These are phyloP conservation scores for Rhopalosiphum maidis DNA, from an alignment of 1,140 invertebrate species.

Conservation along the genomic window DNA sequence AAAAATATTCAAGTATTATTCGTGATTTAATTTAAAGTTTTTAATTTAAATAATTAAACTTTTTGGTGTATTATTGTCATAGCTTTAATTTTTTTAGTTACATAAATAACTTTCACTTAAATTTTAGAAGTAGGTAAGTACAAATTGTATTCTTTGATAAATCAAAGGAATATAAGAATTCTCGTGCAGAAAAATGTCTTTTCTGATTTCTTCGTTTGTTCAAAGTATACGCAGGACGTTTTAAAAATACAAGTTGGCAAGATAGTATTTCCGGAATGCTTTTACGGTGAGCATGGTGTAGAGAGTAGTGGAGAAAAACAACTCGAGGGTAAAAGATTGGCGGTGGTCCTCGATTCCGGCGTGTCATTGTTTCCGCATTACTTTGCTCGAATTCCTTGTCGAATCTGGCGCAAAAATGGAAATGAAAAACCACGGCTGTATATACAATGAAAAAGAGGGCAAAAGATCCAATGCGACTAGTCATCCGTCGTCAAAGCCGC, in stretches of 20 bases:
- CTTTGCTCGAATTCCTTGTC: slow-evolving; percentile 41
- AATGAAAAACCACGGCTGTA: slow-evolving; percentile 45
- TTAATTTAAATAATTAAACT: slow-evolving; percentile 45
- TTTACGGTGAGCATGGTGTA: not conserved
- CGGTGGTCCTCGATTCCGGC: slow-evolving; percentile 50
- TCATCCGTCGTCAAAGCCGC: slow-evolving; percentile 56
- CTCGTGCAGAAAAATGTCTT: slow-evolving; percentile 31
- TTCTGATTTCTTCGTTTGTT: slow-evolving; percentile 7
- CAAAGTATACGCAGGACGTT: slow-evolving; percentile 18
- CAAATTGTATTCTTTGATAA: not conserved
- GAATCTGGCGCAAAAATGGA: slow-evolving; percentile 56
- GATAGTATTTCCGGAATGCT: slow-evolving; percentile 48
- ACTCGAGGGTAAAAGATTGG: slow-evolving; percentile 18
- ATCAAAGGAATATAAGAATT: not conserved
- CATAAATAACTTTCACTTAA: not conserved
- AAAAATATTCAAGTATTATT: not conserved
- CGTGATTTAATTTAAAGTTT: slow-evolving; percentile 19
- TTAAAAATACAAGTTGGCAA: slow-evolving; percentile 42
- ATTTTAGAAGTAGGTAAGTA: not conserved
- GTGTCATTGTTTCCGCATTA: slow-evolving; percentile 57
- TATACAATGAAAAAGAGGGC: slow-evolving; percentile 43
- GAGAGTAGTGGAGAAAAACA: not conserved
- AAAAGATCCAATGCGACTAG: slow-evolving; percentile 43
- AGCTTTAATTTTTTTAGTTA: not conserved
- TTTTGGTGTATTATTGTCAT: slow-evolving; percentile 7